Conservation (phyloP, 2,888 invertebrate species). For the Scrobipalpa costella region DNA sequence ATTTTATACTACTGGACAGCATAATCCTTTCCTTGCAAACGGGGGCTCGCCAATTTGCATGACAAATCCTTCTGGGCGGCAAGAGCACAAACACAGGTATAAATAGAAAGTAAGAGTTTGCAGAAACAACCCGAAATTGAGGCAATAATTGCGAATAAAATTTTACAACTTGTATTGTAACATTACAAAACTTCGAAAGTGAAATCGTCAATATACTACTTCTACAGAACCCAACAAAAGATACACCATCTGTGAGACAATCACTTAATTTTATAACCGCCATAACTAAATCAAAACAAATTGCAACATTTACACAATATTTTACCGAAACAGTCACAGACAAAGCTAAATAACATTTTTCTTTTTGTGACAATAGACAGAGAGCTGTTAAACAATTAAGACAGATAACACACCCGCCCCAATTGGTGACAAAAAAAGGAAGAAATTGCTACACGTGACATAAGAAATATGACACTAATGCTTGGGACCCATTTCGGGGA, state of each 20-base stretch:
- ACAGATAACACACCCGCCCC: constrained; percentile 58
- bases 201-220: not conserved
- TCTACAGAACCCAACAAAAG: constrained; percentile 3
- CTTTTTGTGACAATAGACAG: constrained; percentile 49
- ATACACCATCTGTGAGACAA: constrained; percentile 41
- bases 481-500: constrained; percentile 48
- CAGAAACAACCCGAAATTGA: constrained; percentile 27
- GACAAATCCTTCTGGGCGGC: constrained; percentile 24
- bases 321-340: constrained; percentile 9
- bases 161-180: constrained; percentile 31
- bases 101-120: constrained; percentile 22
- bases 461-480: constrained; percentile 62
- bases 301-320: constrained; percentile 36
- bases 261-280: constrained; percentile 34
- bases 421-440: constrained; percentile 52
- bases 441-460: constrained; percentile 58
- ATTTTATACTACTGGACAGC: constrained; percentile 46
- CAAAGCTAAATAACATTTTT: constrained; percentile 20
- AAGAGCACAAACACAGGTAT: constrained; percentile 1
- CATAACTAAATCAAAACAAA: constrained; percentile 36
- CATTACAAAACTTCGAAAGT: not conserved
- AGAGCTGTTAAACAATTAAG: constrained; percentile 69
- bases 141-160: constrained; percentile 42
- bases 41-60: constrained; percentile 28
- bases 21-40: constrained; percentile 36